phyloP scores from a whole-genome alignment of 2,888 invertebrate genomes.

The Ramazzottius varieornatus region DNA sequence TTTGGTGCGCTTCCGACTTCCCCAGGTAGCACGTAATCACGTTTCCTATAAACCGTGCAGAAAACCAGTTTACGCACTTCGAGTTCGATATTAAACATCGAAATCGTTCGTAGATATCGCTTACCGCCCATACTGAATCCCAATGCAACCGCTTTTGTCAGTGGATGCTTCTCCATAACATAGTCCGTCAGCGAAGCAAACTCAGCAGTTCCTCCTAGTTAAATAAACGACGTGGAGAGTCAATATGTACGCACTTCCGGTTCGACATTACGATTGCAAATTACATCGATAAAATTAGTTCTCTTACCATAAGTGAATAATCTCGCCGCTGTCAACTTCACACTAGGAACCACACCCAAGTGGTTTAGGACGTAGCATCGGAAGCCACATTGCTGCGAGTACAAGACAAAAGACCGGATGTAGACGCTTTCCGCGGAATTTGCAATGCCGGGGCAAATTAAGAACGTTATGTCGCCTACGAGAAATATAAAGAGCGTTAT shows the following conservation, averaged over 20 bases:
- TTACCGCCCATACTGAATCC: conserved; percentile 86
- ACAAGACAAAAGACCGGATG: conserved; percentile 68
- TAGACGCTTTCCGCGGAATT: conserved; percentile 82
- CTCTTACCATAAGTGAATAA: conserved; percentile 69
- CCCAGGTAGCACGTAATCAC: conserved; percentile 5
- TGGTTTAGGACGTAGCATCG: conserved; percentile 77
- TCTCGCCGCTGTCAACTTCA: conserved; percentile 55
- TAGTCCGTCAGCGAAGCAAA: conserved; percentile 53
- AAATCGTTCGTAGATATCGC: too few species aligned
- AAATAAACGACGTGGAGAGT: conserved; percentile 7
- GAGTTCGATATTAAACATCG: too few species aligned
- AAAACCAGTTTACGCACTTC: too few species aligned
- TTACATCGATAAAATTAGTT: too few species aligned
- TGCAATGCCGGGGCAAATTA: conserved; percentile 57
- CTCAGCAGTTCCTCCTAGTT: conserved; percentile 59
- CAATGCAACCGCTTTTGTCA: conserved; percentile 48
- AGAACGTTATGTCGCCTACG: conserved; percentile 56
- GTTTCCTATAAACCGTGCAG: too few species aligned
- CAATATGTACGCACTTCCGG: not conserved
- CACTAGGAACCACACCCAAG: conserved; percentile 57
- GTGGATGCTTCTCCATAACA: conserved; percentile 42
- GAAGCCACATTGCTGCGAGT: conserved; percentile 68
- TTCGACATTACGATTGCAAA: too few species aligned
- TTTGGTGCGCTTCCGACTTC: not conserved
- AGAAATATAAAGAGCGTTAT: not conserved